Percentiles rank a stretch among this genome's conserved stretches.
These are phyloP conservation scores for Deilephila elpenor DNA, from an alignment of 2,888 invertebrate species.

Conservation along the genomic window DNA sequence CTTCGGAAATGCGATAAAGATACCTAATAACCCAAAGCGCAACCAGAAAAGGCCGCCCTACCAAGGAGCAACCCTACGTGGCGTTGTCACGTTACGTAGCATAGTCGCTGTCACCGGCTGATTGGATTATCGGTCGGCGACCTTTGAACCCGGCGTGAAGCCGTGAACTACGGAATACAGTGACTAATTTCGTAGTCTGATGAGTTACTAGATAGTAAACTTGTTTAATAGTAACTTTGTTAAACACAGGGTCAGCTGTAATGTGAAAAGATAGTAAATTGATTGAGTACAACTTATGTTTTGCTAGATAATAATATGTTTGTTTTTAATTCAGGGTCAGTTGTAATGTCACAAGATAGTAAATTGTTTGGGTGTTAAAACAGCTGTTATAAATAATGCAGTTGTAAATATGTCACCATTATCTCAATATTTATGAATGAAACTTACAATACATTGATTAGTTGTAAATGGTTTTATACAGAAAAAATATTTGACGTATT, in stretches of 20 bases:
- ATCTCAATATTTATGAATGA: no score
- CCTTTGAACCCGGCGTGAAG: constrained; percentile 44
- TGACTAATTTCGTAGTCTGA: neutral
- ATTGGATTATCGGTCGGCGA: constrained; percentile 68
- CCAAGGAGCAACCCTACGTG: neutral
- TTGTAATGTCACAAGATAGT: no score
- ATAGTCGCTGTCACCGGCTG: constrained; percentile 43
- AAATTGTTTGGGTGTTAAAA: no score
- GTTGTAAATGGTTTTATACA: no score
- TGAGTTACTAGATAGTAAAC: neutral
- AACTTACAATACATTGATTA: no score
- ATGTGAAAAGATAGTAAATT: no score
- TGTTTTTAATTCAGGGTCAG: no score
- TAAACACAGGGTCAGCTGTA: neutral
- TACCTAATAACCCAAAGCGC: neutral
- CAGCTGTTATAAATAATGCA: no score
- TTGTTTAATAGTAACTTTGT: neutral
- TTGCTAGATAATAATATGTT: no score
- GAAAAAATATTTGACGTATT: no score
- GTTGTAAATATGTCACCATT: no score
- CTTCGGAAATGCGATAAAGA: neutral
- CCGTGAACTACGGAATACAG: constrained; percentile 21
- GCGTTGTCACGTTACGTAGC: neutral
- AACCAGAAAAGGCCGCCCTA: neutral
- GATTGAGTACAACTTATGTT: no score